A percentile compares a stretch with the other conserved stretches of the same genome.
These are phyloP conservation scores for Schrankia costaestrigalis DNA, from an alignment of 2,888 invertebrate species.

Conservation along the genomic window DNA sequence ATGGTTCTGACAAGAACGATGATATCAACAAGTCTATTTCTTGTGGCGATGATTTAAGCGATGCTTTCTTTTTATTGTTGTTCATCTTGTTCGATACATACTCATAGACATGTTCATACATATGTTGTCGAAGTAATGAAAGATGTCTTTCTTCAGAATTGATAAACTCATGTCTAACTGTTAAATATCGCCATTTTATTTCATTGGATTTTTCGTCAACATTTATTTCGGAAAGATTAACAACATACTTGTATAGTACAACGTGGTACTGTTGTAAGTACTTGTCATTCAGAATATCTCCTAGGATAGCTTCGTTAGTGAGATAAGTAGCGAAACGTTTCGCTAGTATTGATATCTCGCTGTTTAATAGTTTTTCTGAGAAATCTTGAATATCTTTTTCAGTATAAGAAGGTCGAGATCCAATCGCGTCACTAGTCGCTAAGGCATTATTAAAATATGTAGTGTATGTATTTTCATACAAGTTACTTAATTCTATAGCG, in stretches of 20 bases:
- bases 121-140: slow-evolving; percentile 7
- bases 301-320: slow-evolving; percentile 1
- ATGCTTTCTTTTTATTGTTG: background rate
- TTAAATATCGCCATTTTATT: slow-evolving; percentile 3
- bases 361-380: slow-evolving; percentile 9
- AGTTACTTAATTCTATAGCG: slow-evolving; percentile 1
- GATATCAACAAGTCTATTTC: background rate
- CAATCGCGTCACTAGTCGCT: slow-evolving; percentile 12
- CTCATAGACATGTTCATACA: slow-evolving; percentile 11
- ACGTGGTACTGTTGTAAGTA: slow-evolving; percentile 18
- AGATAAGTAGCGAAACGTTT: slow-evolving; percentile 10
- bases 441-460: slow-evolving; percentile 8
- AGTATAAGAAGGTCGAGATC: slow-evolving; percentile 2
- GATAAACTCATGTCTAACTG: slow-evolving; percentile 16
- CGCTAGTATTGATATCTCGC: slow-evolving; percentile 11
- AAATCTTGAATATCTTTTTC: slow-evolving; percentile 10
- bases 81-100: background rate
- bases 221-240: slow-evolving; percentile 10
- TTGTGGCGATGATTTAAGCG: background rate
- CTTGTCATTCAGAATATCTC: slow-evolving; percentile 16
- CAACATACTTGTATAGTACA: slow-evolving; percentile 8
- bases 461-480: background rate
- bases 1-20: slow-evolving; percentile 3
- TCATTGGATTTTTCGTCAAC: slow-evolving; percentile 4
- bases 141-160: slow-evolving; percentile 9